Evolutionary conservation across 2,797 vertebrate genomes (phyloP), one percentile per base, ranked within the genome.

Genomic region (Acanthurus leucopareius): DNA sequence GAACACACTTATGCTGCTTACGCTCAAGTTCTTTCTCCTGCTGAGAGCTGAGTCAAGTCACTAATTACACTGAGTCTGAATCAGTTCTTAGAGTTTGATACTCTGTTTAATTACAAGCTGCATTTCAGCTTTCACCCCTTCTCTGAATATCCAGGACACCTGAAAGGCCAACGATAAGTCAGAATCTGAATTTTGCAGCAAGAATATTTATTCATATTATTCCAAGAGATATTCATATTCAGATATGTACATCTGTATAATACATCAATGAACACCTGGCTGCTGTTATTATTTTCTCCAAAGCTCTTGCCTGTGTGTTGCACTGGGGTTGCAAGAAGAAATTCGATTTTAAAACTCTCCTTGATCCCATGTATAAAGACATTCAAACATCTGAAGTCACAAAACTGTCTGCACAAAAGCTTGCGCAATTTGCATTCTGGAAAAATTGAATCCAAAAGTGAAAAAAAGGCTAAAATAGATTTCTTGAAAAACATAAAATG

Each of bases 1-100:
- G 63, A 79, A 82, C 79, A 77, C 44, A 17, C 42, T 73, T 47
- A 28, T 75, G 73, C 73, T 54, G 60, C 81, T 78, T 20, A 65
- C 48, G 54, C 59, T 77, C 51, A 5, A 40, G 13, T 63, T 62
- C 5, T 56, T 51, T 20, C n/a, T 71, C 74, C 70, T 68, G 40
- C 59, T 53, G 42, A 65, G 38, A 69, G 68, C 42, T 54, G 54
- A 69, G 48, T 71, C 28, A 70, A 72, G 38, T 22, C 47, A 42
- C 44, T 77, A 68, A 73, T 77, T 77, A 73, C 53, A 15, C 28
- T 20, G 44, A 73, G 56, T 77, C 64, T 67, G 69, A 83, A 48
- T 73, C 52, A 66, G 3, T 49, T 60, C 15, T 73, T 49, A 20
- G n/a, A 42, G 19, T 73, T 68, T 52, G 40, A 49, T 68, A 52